These are phyloP conservation scores for Gephyroberyx darwinii DNA, from an alignment of 2,797 vertebrate species.

Conservation along the genomic window DNA sequence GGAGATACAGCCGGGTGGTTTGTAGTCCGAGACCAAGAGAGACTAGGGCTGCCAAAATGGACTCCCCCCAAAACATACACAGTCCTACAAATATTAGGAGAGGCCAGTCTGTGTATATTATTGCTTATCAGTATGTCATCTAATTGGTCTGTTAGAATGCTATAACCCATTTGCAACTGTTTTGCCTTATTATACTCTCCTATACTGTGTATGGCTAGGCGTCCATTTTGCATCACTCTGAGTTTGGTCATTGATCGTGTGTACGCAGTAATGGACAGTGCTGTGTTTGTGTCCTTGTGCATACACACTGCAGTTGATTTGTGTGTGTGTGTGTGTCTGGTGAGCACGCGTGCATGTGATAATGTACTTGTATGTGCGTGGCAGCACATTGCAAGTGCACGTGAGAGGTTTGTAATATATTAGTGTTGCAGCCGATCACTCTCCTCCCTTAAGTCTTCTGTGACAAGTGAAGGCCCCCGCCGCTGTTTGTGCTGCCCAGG, in stretches of 20 bases:
- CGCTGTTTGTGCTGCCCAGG: constrained; percentile 32
- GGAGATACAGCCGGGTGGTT: constrained; percentile 28
- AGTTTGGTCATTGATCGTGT: constrained; percentile 8
- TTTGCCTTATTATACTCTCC: no score
- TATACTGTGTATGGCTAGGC: no score
- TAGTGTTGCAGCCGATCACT: constrained; percentile 45
- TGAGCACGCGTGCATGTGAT: constrained; percentile 30
- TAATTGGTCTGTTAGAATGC: no score
- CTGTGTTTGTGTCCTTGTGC: background rate
- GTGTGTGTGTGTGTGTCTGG: background rate
- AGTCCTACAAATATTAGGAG: constrained; percentile 38
- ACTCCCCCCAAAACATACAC: constrained; percentile 45
- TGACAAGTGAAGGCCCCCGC: constrained; percentile 45
- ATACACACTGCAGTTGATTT: no score
- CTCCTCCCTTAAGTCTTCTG: constrained; percentile 19
- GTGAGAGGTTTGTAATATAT: constrained; percentile 40
- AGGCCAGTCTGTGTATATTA: background rate
- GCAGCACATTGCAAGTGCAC: constrained; percentile 26
- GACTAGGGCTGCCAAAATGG: constrained; percentile 44
- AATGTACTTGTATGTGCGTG: constrained; percentile 13
- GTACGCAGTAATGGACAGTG: background rate
- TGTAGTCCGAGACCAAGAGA: constrained; percentile 38
- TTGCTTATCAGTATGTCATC: no score
- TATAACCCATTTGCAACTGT: no score
- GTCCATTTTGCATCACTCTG: no score